Evolutionary conservation across 1,140 invertebrate species (phyloP), one percentile per base, ranked within the genome.

Genomic region (Listronotus bonariensis): DNA sequence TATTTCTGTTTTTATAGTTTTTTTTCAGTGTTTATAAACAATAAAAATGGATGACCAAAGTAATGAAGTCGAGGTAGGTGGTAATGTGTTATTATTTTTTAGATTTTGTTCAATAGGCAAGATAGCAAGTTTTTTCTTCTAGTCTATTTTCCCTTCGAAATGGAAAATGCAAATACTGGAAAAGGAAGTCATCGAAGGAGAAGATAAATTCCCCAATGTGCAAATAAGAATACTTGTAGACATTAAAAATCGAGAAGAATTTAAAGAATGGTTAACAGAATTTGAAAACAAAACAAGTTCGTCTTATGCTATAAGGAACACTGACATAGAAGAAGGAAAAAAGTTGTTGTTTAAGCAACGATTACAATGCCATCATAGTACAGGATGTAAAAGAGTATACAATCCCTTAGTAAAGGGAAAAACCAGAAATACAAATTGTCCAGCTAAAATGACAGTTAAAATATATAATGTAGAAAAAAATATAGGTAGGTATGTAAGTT

Each of bases 391-490:
- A 36, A 34, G 32, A 26, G 6, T 32, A 3, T 26, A 45, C 20
- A 10, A 20, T 18, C 40, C 55, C 10, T 45, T 15, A 9, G 11
- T 45, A 26, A 45, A 45, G 8, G 20, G 17, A 12, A 45, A 20
- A 26, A 58, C 40, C 3, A 58, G 45, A 58, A 58, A 58, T 31
- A 58, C 55, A n/a, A 58, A 58, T 32, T 58, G 55, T 26, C 55
- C 40, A 6, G 14, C 55, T 7, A 58, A 26, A 45, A 43, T 58
- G 31, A 58, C 55, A 6, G 38, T 58, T 6, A 58, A 42, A 12
- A 32, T 58, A 34, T 18, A 40, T 31, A 32, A 14, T 15, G 17
- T 56, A 26, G 38, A 18, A 12, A 20, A 45, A 3, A 31, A n/a
- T 32, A 43, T 11, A 15, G 41, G 18, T 20, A 9, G 1, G 40